Evolutionary conservation across 2,888 invertebrate species (phyloP), one percentile per base, ranked within the genome.

Genomic region (Cryptocephalus primarius): DNA sequence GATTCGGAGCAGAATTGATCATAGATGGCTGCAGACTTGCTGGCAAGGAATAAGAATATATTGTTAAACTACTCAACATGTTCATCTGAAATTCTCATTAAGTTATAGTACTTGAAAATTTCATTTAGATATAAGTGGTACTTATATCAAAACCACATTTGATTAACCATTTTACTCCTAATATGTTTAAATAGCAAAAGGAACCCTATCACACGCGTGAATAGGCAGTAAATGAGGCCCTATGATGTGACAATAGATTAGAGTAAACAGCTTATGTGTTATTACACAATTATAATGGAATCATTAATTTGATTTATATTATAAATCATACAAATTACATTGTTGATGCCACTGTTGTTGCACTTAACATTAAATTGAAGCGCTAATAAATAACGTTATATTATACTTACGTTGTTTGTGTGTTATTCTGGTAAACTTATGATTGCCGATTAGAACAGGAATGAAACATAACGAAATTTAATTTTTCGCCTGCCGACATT

Each of bases 401-500:
- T 6, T 52, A 48, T 44, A 45, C 59, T 57, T 59, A 60, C 60
- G 54, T 60, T 55, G 54, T 59, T 58, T 57, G 58, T 59, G 54
- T 59, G 55, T 54, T 56, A 53, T 53, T 57, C 53, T 51, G 48
- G 44, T 43, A 50, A 56, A 53, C 50, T 55, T 44, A 45, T 51
- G 53, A 56, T 57, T 58, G 53, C 52, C 51, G 55, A 56, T 60
- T 60, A 58, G 51, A 54, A 56, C 45, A 56, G 55, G 45, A 55
- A 51, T 51, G 56, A 57, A 55, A 54, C 58, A 56, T 58, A 54
- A 57, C 56, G 59, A 57, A 59, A 58, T 60, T 59, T 62, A 42
- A 59, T 58, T 60, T 61, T 61, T 56, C 60, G 62, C 51, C 59
- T 62, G 55, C 59, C 56, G 53, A 59, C 51, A 53, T 56, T 54